These are phyloP conservation scores for Alitta virens DNA, from an alignment of 2,888 invertebrate genomes.

Conservation along the genomic window DNA sequence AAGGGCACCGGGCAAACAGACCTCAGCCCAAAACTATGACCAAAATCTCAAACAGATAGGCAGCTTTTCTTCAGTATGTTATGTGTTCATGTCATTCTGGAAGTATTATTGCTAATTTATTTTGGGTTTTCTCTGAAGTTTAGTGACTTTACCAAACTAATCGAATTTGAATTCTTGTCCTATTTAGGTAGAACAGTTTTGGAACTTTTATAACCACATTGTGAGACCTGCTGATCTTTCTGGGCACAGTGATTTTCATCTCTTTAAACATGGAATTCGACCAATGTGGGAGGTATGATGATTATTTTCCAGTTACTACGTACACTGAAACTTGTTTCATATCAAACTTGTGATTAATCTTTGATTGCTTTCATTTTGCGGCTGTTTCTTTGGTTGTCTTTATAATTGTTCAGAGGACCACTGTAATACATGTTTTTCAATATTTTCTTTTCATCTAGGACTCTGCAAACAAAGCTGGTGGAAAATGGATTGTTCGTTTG, in stretches of 20 bases:
- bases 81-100: neutral
- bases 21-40: conserved; percentile 64
- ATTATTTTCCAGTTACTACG: too few relatives aligned
- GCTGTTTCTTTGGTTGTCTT: too few relatives aligned
- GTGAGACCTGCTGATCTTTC: conserved; percentile 85
- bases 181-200: conserved; percentile 89
- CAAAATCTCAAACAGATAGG: conserved; percentile 81
- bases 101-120: neutral
- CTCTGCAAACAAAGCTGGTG: conserved; percentile 90
- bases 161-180: neutral
- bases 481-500: conserved; percentile 95
- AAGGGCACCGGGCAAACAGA: conserved; percentile 65
- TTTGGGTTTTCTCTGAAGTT: neutral
- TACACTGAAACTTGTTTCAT: too few relatives aligned
- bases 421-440: too few relatives aligned
- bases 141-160: too few relatives aligned
- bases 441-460: conserved; percentile 62
- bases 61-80: conserved; percentile 57
- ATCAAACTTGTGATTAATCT: too few relatives aligned
- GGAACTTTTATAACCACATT: conserved; percentile 91
- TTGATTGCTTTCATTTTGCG: too few relatives aligned
- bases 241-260: conserved; percentile 87
- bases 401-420: too few relatives aligned
- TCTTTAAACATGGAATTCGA: conserved; percentile 96
- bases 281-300: conserved; percentile 91